Evolutionary conservation across 2,113 vertebrate species (phyloP).

Genomic region (Pipra filicauda): DNA sequence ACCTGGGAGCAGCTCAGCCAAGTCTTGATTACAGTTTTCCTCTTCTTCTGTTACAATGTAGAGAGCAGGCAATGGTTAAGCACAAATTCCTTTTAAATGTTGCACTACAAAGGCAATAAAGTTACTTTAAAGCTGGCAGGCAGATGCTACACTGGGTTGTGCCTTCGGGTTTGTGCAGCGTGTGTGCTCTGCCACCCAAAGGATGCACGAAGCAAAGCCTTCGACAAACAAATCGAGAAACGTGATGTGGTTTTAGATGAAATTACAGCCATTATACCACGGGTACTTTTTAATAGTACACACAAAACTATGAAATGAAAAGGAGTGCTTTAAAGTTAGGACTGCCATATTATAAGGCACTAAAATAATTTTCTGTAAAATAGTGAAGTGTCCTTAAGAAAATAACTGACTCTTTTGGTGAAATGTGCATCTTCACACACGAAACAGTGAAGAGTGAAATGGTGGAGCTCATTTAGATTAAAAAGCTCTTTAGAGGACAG

Average conservation of each 20-base stretch:
- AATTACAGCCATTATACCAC: background rate
- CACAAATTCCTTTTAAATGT: background rate
- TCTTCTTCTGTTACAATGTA: background rate
- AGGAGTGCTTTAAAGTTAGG: background rate
- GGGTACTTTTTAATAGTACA: background rate
- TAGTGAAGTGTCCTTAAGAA: background rate
- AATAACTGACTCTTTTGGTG: background rate
- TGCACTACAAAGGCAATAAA: background rate
- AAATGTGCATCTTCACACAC: background rate
- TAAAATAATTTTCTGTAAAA: background rate
- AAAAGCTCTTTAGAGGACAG: background rate
- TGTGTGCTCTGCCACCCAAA: constrained; percentile 68
- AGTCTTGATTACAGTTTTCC: background rate
- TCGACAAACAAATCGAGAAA: background rate
- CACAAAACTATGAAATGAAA: background rate
- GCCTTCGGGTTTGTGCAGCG: background rate
- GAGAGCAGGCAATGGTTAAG: background rate
- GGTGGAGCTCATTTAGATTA: background rate
- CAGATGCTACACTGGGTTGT: background rate
- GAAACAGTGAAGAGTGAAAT: background rate
- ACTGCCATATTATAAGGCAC: too few species aligned
- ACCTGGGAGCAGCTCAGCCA: rapidly evolving
- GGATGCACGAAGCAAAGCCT: constrained; percentile 43
- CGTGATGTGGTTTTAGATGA: background rate
- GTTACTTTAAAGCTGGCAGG: background rate